Base-by-base conservation (phyloP, 1,140 invertebrate species). In the Drosophila sproati region DNA sequence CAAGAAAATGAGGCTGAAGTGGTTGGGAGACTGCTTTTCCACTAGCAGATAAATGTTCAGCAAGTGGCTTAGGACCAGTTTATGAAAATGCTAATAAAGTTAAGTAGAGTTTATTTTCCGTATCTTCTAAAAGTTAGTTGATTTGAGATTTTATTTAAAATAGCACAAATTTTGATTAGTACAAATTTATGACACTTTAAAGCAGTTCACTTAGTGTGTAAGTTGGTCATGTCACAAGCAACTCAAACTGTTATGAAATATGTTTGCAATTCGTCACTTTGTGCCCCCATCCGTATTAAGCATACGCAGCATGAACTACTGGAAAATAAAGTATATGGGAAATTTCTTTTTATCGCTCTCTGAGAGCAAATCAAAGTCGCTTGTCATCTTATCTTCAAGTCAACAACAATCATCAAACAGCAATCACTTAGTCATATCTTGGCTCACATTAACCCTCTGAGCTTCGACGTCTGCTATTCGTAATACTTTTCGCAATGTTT, bases 401-500 rank as follows among this genome's bases (percentile, higher is more conserved):
- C 6, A 29, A 51, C 51, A 57, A 28, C 56, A 68, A 54, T 73
- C 55, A 34, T 66, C 45, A 41, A 51, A 37, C 29, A 51, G 61
- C 69, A 57, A 72, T 66, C 69, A 52, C 61, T 57, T 52, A 57
- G 32, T 67, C 48, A 34, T 47, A 56, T n/a, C 37, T 52, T 7
- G 34, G 47, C 41, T 52, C 45, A 45, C 45, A 68, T 66, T 67
- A 39, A 35, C 7, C 41, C 34, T 8, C 37, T 8, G 20, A 20
- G 12, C 73, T 78, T 32, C 10, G 31, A 51, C 41, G 1, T 20
- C 12, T 12, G 12, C 12, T 12, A 3, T 75, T 43, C 51, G 62
- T 62, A 34, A 35, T 34, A 54, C 41, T 54, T 55, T 48, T 54
- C 73, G 63, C 74, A 82, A 73, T 74, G 59, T 74, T 73, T 74